Base-by-base conservation (phyloP, 2,888 invertebrate species). In the Taphrorychus bicolor region DNA sequence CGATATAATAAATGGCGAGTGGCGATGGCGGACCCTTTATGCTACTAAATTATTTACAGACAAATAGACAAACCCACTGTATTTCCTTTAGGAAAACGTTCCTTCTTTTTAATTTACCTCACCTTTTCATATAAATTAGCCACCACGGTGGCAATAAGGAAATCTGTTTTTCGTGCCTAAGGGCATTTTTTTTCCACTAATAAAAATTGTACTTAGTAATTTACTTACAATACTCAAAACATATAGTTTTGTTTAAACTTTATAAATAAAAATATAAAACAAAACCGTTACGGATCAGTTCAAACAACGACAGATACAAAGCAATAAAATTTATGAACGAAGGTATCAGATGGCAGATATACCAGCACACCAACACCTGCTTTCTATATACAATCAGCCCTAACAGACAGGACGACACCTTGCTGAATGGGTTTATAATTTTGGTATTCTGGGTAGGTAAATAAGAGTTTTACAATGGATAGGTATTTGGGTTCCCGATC, bases 1-100 rank as follows among this genome's bases (percentile, higher is more conserved):
- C 78, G 77, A 79, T 79, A 78, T 62, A 69, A 65, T 71, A 71
- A 72, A 72, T 75, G 73, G 71, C 73, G 70, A 58, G 72, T 65
- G 54, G 59, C 59, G 64, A 71, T 65, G 54, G 59, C 53, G 65
- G 59, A 32, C 65, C 65, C 65, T 65, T 65, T 65, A 59, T 14
- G 40, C 42, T 59, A 54, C 68, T 68, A 56, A 68, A 68, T 68
- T 70, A 72, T 66, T 69, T 69, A 75, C 70, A 69, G 69, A 41
- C 17, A 59, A 59, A 64, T 59, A 68, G 68, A 68, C 68, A 68
- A 68, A 64, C 68, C 59, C 54, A 58, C 23, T 40, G 57, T 67
- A 58, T 58, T 62, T 67, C 45, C 66, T 51, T 60, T 23, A 56
- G 32, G 59, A 56, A n/a, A 63, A 56, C 58, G 63, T 64, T 58